These are phyloP conservation scores for Parazoanthus swiftii DNA, from an alignment of 92 coral and sea anemone species.

Conservation along the genomic window DNA sequence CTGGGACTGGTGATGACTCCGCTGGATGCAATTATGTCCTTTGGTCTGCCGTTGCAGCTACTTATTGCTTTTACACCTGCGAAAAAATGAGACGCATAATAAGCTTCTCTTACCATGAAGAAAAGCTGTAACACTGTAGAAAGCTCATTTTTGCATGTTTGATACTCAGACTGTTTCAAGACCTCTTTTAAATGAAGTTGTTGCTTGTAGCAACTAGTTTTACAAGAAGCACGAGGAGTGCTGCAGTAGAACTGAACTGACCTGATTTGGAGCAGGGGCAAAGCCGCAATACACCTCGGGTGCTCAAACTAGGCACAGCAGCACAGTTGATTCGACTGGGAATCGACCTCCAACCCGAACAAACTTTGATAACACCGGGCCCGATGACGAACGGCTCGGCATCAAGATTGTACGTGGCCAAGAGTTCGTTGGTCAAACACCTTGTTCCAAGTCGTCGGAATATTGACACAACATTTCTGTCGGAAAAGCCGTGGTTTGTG, in stretches of 20 bases:
- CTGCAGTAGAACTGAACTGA: not conserved
- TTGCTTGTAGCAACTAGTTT: not conserved
- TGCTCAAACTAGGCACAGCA: not conserved
- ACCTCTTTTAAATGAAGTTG: too few relatives aligned
- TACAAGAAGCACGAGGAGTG: too few relatives aligned
- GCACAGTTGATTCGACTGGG: constrained; percentile 27
- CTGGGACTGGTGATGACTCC: constrained; percentile 25
- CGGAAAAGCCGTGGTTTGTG: constrained; percentile 21
- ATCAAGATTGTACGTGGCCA: constrained; percentile 22
- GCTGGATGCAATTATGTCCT: constrained; percentile 6
- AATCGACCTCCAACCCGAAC: constrained; percentile 33
- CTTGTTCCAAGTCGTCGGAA: constrained; percentile 21
- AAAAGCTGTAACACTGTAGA: too few relatives aligned
- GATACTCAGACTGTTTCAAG: too few relatives aligned
- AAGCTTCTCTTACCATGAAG: too few relatives aligned
- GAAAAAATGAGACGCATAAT: not conserved
- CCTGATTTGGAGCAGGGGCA: constrained; percentile 22
- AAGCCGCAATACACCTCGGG: constrained; percentile 14
- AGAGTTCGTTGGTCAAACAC: constrained; percentile 10
- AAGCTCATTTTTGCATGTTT: too few relatives aligned
- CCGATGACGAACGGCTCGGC: constrained; percentile 28
- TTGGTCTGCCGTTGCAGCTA: constrained; percentile 24
- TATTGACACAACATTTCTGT: constrained; percentile 14
- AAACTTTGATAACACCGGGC: not conserved
- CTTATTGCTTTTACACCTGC: constrained; percentile 1